Conservation (phyloP, 2,888 invertebrate species). For the Strigamia transsilvanica region DNA sequence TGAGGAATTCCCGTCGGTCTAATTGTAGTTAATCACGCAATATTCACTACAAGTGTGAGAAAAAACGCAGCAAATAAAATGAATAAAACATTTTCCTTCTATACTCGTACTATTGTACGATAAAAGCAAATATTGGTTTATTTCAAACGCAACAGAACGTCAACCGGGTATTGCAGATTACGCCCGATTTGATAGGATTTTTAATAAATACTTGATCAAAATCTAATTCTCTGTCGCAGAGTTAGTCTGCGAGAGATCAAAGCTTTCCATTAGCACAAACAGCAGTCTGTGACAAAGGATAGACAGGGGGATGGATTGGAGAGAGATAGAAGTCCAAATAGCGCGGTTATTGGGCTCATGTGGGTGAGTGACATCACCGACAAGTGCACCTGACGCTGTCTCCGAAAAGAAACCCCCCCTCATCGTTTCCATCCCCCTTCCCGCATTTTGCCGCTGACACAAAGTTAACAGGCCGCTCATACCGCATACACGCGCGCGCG, state of each 20-base stretch:
- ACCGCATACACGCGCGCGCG: background rate
- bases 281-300: constrained; percentile 21
- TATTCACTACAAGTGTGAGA: constrained; percentile 17
- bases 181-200: background rate
- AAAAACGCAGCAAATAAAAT: background rate
- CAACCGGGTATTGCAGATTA: background rate
- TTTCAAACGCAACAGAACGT: background rate
- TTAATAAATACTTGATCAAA: constrained; percentile 29
- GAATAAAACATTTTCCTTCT: constrained; percentile 10
- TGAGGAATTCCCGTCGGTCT: constrained; percentile 21
- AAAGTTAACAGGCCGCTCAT: constrained; percentile 33
- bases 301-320: constrained; percentile 30
- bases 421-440: constrained; percentile 17
- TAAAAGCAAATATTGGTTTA: background rate
- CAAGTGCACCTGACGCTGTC: constrained; percentile 48
- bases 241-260: constrained; percentile 19
- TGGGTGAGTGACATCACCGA: constrained; percentile 40
- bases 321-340: constrained; percentile 40
- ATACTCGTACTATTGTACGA: background rate
- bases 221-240: constrained; percentile 16
- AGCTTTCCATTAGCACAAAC: constrained; percentile 30
- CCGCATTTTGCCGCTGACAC: constrained; percentile 32
- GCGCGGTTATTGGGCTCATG: constrained; percentile 49
- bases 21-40: constrained; percentile 25
- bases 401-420: constrained; percentile 14